Base-by-base conservation (phyloP, 2,888 invertebrate genomes). In the Drosophila trichaetosa region DNA sequence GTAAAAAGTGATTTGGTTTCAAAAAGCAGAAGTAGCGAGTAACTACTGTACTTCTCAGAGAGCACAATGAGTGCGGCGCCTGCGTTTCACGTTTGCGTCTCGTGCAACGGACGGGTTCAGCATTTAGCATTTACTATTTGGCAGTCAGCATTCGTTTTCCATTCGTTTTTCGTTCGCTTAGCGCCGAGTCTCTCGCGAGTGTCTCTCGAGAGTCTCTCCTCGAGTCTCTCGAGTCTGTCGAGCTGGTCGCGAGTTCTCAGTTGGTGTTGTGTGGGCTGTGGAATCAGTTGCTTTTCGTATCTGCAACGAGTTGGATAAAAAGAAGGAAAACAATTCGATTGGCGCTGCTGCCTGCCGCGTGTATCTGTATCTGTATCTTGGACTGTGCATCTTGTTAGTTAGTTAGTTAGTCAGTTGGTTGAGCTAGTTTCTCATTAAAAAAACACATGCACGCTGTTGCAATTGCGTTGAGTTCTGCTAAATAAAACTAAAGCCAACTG, bases 291-390 rank as follows among this genome's bases (percentile, higher is more conserved):
- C 74, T 82, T 67, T 74, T 79, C 73, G 82, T 80, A 81, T 82
- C 80, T 87, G 81, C 83, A 85, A 79, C 83, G 88, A 80, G 83
- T 83, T 81, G 90, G 88, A 83, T 84, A 77, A 46, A 24, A 8
- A 21, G 16, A 13, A 40, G n/a, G 21, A 16, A 16, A 46, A 71
- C 74, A 75, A 68, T 76, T 73, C 76, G 82, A 78, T 58, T 78
- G 75, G 74, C 78, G 73, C 71, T 80, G 68, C 71, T 69, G 82
- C 66, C 54, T 36, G 60, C 69, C 71, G 66, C 64, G 53, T 53
- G 34, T 53, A 24, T 59, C 24, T 67, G 54, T 27, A 21, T 21
- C 24, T 54, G 34, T 16, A 33, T 57, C 56, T 76, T 42, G 59
- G 59, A 54, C 65, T 54, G 69, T 63, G 64, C 69, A 36, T 57